These are phyloP conservation scores for Scomber colias DNA, from an alignment of 2,113 vertebrate species.

Conservation along the genomic window DNA sequence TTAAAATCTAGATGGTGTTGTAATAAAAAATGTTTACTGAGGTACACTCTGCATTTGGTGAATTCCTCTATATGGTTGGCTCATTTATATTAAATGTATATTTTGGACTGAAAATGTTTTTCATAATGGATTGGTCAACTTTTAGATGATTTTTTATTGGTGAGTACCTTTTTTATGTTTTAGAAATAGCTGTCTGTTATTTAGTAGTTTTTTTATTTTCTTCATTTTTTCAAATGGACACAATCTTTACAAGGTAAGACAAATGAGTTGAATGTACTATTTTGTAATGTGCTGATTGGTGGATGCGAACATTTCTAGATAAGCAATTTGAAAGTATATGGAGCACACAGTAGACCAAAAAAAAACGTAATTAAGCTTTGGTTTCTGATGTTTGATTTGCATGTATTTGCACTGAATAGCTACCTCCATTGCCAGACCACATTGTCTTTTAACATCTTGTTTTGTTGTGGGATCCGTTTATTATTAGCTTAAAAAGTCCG, in stretches of 20 bases:
- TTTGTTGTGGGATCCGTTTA: conserved; percentile 15
- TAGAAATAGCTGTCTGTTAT: not conserved
- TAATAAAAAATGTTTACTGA: conserved; percentile 99
- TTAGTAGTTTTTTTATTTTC: not conserved
- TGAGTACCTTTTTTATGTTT: not conserved
- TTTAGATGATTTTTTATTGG: not conserved
- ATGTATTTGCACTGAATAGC: conserved; percentile 17
- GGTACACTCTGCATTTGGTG: conserved; percentile 89
- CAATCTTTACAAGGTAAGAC: conserved; percentile 40
- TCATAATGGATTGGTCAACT: conserved; percentile 45
- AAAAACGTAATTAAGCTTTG: not conserved
- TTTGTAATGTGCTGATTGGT: conserved; percentile 6
- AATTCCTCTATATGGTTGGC: conserved; percentile 87
- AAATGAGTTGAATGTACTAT: not conserved
- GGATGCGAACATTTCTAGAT: not conserved
- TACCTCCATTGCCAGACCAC: not conserved
- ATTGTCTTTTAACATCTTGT: conserved; percentile 24
- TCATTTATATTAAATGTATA: conserved; percentile 78
- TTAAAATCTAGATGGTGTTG: conserved; percentile 97
- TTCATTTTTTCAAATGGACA: conserved; percentile 18
- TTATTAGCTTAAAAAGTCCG: too few species aligned
- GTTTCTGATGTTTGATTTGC: conserved; percentile 17
- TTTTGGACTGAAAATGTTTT: conserved; percentile 48
- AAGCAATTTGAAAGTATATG: not conserved
- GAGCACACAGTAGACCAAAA: not conserved